Conservation (phyloP, 2,797 vertebrate species). For the Chlorospingus flavigularis region DNA sequence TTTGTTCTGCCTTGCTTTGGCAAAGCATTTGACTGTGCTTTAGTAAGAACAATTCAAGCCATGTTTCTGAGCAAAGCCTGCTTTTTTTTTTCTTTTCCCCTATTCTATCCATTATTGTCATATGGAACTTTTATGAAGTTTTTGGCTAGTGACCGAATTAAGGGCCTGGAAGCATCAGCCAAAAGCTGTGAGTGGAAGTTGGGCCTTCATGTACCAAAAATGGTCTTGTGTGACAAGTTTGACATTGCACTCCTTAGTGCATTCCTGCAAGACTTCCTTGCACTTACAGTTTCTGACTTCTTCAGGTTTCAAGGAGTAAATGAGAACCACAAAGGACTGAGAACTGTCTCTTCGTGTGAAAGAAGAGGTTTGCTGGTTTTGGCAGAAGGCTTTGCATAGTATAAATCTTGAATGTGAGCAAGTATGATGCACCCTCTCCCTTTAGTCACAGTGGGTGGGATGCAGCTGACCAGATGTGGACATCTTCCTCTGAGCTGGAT, state of each 20-base stretch:
- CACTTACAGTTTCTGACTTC: background rate
- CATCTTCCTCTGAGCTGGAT: background rate
- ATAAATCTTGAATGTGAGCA: background rate
- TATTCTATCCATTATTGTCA: background rate
- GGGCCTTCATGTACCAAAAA: background rate
- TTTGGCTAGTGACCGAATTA: background rate
- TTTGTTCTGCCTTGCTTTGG: background rate
- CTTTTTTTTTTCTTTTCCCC: background rate
- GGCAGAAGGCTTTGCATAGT: background rate
- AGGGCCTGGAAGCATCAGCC: background rate
- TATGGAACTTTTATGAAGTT: background rate
- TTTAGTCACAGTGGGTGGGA: background rate
- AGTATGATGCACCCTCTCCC: background rate
- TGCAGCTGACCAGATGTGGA: background rate
- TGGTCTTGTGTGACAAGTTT: background rate
- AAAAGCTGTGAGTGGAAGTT: background rate
- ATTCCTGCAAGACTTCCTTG: background rate
- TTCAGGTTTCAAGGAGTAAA: background rate
- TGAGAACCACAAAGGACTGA: background rate
- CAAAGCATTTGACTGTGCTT: background rate
- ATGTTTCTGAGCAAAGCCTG: background rate
- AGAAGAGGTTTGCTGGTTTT: background rate
- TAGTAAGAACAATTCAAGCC: background rate
- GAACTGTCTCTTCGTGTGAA: background rate
- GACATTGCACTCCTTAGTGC: fast-evolving